Percentiles rank a stretch among this genome's conserved stretches.
phyloP scores from a whole-genome alignment of 2,113 vertebrate species.

The Fulmarus glacialis region DNA sequence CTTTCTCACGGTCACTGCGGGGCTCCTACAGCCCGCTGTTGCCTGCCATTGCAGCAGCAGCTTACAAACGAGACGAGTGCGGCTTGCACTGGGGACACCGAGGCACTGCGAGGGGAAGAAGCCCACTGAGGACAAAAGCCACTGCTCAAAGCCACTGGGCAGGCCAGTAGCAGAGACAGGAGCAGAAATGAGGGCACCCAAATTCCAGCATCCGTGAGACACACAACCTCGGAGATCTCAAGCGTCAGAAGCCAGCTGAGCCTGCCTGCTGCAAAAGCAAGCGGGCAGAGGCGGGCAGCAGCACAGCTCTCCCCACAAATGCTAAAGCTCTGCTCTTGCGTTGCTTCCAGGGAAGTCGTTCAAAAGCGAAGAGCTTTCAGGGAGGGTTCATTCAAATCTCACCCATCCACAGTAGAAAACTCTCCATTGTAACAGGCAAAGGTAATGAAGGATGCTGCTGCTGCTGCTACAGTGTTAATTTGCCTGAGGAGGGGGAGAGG shows the following conservation, averaged over 20 bases:
- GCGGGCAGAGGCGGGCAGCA: not conserved
- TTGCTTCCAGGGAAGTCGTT: not conserved
- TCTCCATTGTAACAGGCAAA: not conserved
- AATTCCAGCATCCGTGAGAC: not conserved
- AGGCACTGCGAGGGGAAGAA: not conserved
- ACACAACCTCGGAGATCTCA: accelerated
- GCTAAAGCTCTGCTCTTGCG: not conserved
- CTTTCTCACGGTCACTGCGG: not conserved
- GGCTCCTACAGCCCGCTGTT: not conserved
- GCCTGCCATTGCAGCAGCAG: not conserved
- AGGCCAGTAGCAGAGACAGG: not conserved
- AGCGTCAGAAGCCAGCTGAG: not conserved
- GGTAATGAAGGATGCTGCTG: not conserved
- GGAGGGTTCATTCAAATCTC: not conserved
- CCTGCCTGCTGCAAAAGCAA: not conserved
- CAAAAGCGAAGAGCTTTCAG: not conserved
- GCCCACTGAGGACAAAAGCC: not conserved
- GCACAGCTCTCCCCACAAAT: not conserved
- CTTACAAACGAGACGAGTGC: accelerated
- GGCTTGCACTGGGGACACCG: not conserved
- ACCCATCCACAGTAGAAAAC: not conserved
- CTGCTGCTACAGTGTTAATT: not conserved
- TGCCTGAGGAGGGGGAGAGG: not conserved
- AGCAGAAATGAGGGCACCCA: not conserved
- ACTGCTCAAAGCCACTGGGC: not conserved